These are phyloP conservation scores for Peromyscus eremicus DNA, from an alignment of 2,797 vertebrate genomes.

Conservation along the genomic window DNA sequence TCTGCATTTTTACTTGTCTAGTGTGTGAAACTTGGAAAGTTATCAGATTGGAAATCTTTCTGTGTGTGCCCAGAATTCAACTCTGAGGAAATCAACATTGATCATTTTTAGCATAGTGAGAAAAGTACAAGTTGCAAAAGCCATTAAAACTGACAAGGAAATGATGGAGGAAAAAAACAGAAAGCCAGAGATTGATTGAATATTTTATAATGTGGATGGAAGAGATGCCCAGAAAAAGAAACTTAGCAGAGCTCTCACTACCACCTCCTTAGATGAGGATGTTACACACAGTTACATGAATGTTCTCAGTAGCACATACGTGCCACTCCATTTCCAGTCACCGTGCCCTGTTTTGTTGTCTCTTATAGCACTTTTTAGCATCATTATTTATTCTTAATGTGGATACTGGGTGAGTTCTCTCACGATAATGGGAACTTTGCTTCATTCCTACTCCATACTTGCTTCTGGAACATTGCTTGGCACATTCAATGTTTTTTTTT, in stretches of 20 bases:
- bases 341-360: not conserved
- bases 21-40: not conserved
- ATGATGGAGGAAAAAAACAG: not conserved
- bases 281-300: accelerated
- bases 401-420: not conserved
- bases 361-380: not conserved
- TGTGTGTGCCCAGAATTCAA: not conserved
- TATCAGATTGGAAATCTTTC: not conserved
- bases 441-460: not conserved
- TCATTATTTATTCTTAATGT: not conserved
- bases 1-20: constrained; percentile 1
- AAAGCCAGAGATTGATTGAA: not conserved
- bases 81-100: constrained; percentile 24
- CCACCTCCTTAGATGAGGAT: not conserved
- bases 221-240: not conserved
- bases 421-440: not conserved
- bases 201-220: not conserved
- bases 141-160: constrained; percentile 36
- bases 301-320: not conserved
- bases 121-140: not conserved
- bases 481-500: not conserved
- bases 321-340: not conserved
- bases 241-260: not conserved
- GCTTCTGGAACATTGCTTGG: not conserved
- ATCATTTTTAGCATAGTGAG: constrained; percentile 10